Base-by-base conservation (phyloP, 2,888 invertebrate species). In the Dilophus febrilis region DNA sequence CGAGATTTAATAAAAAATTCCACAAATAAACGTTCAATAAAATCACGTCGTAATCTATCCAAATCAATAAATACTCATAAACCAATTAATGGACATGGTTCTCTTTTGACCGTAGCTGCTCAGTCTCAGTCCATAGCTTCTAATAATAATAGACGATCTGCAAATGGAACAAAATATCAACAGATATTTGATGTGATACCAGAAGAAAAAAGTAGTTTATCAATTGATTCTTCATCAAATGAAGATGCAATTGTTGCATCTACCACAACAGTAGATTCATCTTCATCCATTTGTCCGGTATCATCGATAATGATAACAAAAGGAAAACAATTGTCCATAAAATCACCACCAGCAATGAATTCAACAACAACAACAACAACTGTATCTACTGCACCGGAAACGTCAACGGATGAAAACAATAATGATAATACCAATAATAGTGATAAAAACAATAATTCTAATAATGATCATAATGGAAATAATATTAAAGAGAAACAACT, bases 151-250 rank as follows among this genome's bases (percentile, higher is more conserved):
- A 38, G 42, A 26, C 44, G 46, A n/a, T 47, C 48, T 12, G 43
- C 46, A 3, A 44, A 40, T 29, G 42, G 44, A 13, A 33, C 64
- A 40, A 62, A 64, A 31, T 67, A 66, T 48, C 61, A 60, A 31
- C 65, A 65, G 40, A 59, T 62, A 29, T 70, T 70, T 50, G 70
- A 71, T 47, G 67, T 66, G 5, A 72, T 72, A 45, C 71, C 71
- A 13, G 71, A 72, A 53, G 72, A 72, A 52, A 62, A 64, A 45
- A 64, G 65, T 51, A 64, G 65, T 46, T 52, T 64, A 40, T 66
- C 68, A 43, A 46, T 65, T 18, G 68, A 68, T 33, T 66, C 68
- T 2, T 61, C 66, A 13, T 61, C 66, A 13, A 55, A 53, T 38
- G 66, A 66, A 26, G 62, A 64, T 10, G 6, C 18, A 13, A n/a